Base-by-base conservation (phyloP, 2,797 vertebrate genomes). In the Dicrostonyx torquatus region DNA sequence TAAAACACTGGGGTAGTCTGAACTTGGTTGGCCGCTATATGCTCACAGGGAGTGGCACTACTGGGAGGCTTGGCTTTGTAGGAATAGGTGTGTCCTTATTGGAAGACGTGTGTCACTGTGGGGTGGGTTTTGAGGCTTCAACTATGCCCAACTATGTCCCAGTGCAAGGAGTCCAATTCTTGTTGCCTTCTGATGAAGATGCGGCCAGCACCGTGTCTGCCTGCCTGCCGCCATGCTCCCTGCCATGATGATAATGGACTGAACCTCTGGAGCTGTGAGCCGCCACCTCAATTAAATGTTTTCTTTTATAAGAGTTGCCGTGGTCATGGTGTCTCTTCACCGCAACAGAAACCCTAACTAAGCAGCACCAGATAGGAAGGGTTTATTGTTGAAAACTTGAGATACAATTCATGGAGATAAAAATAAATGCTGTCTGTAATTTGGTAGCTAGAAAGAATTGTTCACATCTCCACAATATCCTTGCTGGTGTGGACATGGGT, bases 391-490 rank as follows among this genome's bases (percentile, higher is more conserved):
- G 68, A 48, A 66, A 77, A 37, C 20, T 5, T 68, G 40, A 48
- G 75, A 88, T 40, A 24, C 0, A 34, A 83, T 60, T 31, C 0
- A 48, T 0, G 20, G 70, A 24, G 78, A 78, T 29, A 70, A 77
- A 53, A 43, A 76, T 0, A 5, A 18, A 43, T 9, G 50, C 22
- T 48, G 15, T 29, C 29, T 2, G 1, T 15, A 60, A 45, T 12
- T 31, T 20, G 8, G 2, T 2, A 29, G 29, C 45, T 12, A 15
- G 90, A 62, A 11, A 18, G 11, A 66, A 29, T 66, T 11, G 17
- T 8, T 29, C 48, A n/a, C 34, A 2, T 5, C 7, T 0, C 0
- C 6, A 40, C 37, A 1, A 4, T 11, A 29, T 34, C 53, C 58
- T 31, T 60, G 22, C 43, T 62, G 40, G 14, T n/a, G n/a, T 14